Base-by-base conservation (phyloP, 2,797 vertebrate species). In the Sebastolobus alascanus region DNA sequence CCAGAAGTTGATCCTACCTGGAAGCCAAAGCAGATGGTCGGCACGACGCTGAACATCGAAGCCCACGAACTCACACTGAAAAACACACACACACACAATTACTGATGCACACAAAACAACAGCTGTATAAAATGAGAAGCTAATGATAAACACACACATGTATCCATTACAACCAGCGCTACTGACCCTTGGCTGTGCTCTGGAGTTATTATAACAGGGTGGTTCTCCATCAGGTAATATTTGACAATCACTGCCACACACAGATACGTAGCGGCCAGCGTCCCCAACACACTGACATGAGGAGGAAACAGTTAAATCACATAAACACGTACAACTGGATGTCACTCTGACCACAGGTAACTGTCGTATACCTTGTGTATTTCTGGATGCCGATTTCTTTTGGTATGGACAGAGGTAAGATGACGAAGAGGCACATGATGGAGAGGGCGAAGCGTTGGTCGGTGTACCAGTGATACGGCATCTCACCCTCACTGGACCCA, bases 1-100 rank as follows among this genome's bases (percentile, higher is more conserved):
- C n/a, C n/a, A 50, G 18, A 65, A 27, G n/a, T 9, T 40, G 33
- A 77, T 74, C 77, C 5, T 89, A 99, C 98, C 98, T 99, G 98
- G 88, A 99, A 99, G 33, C 98, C 98, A 2, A 99, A 99, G 92
- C 98, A 99, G 94, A 99, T 99, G 52, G 97, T 99, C 4, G 98
- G 98, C 52, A 99, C 96, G 20, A 99, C 97, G 0, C 97, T 98
- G 84, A 99, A 97, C 84, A 97, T 83, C 0, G 97, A 98, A 2
- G 95, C 92, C 97, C 97, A 98, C 9, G 98, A 97, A 18, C 93
- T 85, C 1, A 95, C 27, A 5, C 97, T 98, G 90, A 69, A 91
- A 87, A 75, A 56, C 22, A 93, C 29, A 82, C 4, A 79, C 25
- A 25, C 38, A 71, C 6, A 61, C 52, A 71, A 76, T 80, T 37